Base-by-base conservation (phyloP, 2,797 vertebrate species). In the Margarornis squamiger region DNA sequence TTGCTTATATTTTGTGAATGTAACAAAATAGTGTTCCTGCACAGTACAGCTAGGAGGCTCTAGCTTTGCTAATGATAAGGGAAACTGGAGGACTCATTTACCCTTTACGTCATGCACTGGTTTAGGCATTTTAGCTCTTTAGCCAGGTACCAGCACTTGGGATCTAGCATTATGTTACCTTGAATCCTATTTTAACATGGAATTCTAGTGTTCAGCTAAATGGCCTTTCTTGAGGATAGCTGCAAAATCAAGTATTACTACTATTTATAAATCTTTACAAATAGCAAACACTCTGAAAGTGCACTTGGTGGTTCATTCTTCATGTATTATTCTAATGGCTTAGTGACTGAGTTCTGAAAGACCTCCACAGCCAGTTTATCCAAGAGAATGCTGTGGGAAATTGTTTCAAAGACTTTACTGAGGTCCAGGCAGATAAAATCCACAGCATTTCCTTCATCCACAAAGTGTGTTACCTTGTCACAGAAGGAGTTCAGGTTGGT, bases 261-360 rank as follows among this genome's bases (percentile, higher is more conserved):
- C 46, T 91, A 20, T 81, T 91, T 89, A 62, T 70, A 92, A 78
- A 75, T 78, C 43, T 93, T n/a, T 92, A 86, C 51, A 72, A 68
- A 52, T 84, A 78, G 45, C 0, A 9, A 45, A 51, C 54, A 62
- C 17, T 72, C n/a, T 62, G n/a, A 87, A 93, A 85, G 26, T 51
- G 23, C 48, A 34, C 43, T 72, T 73, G 32, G 23, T 57, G 17
- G 5, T 84, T 84, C 38, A 29, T 74, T 82, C 48, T 21, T 79
- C 49, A 45, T 78, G 38, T 34, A 8, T 86, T 39, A 55, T 36
- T 86, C 19, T 70, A 79, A 66, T 88, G 73, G 24, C 30, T 81
- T 87, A 85, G 36, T 75, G 74, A 74, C 11, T 45, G 58, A 86
- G 30, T 84, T 90, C 70, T 86, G n/a, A 86, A 88, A 76, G 54